Evolutionary conservation across 2,888 invertebrate genomes (phyloP), one percentile per base, ranked within the genome.

Genomic region (Portevinia maculata): DNA sequence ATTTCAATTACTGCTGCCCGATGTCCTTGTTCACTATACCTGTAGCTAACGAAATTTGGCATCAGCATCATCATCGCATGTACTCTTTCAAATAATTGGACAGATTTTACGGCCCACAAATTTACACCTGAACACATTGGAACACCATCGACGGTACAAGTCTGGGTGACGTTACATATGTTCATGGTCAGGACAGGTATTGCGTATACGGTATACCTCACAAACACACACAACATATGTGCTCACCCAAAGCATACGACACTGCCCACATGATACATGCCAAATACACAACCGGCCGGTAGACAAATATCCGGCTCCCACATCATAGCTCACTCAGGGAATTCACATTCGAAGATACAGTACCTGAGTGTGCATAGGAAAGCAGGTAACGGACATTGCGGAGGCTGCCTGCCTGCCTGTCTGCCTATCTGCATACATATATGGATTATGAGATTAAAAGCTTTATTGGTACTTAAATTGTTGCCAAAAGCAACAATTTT

Each of bases 81-180:
- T 70, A 81, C 39, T 70, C 65, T 76, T 65, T 76, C 71, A 76
- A 65, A 52, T 83, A 83, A 78, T 83, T 78, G 83, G 67, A 78
- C 78, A 78, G 83, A 83, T 83, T 83, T 83, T 83, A 83, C 73
- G 78, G 83, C 71, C 71, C 65, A 67, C 78, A 83, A 83, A 83
- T 83, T 78, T 83, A 76, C 83, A 83, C 83, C 81, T 83, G 62
- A 67, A 73, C 67, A 67, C 76, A 53, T 21, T 67, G 37, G 76
- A 60, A 5, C 9, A 19, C 65, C 67, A 44, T 65, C 55, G 60
- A n/a, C n/a, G 60, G 44, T 70, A 48, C 37, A 15, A 11, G 32
- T 57, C 9, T 28, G 17, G 64, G 69, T 64, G 57, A 78, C 30
- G 62, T 67, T 78, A 78, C 67, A 64, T 50, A 53, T 81, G 71